These are phyloP conservation scores for Clarias platycephalus DNA, from an alignment of 2,797 vertebrate genomes.

Conservation along the genomic window DNA sequence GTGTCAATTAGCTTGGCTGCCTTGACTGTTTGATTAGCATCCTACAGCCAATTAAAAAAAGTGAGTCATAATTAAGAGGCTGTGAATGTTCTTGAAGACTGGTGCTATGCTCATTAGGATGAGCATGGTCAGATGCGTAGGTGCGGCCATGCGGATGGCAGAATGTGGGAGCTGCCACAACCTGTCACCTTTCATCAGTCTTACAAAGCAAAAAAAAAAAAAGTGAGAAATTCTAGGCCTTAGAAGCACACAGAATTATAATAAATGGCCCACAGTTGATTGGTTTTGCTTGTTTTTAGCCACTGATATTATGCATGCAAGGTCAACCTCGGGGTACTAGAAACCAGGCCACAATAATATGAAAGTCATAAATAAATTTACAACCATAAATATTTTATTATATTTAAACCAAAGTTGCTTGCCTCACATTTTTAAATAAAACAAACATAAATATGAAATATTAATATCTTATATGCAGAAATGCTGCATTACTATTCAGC, in stretches of 20 bases:
- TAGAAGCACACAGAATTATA: conserved; percentile 1
- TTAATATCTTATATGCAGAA: neutral
- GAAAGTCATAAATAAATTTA: conserved; percentile 8
- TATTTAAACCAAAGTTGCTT: neutral
- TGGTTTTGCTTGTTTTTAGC: conserved; percentile 7
- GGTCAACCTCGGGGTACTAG: neutral
- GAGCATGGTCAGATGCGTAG: conserved; percentile 64
- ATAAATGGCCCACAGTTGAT: neutral
- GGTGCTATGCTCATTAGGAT: conserved; percentile 77
- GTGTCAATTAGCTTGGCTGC: neutral
- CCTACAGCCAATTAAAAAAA: conserved; percentile 29
- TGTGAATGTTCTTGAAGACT: conserved; percentile 39
- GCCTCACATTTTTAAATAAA: conserved; percentile 4
- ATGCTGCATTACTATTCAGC: neutral
- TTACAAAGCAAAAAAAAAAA: neutral
- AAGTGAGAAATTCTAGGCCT: neutral
- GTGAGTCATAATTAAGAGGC: conserved; percentile 12
- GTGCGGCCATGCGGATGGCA: conserved; percentile 71
- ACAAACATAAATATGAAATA: neutral
- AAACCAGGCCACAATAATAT: neutral
- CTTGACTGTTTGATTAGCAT: conserved; percentile 17
- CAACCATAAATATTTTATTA: neutral
- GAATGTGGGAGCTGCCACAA: conserved; percentile 73
- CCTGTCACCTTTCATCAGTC: conserved; percentile 82
- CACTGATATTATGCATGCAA: neutral